These are phyloP conservation scores for Agrotis ipsilon DNA, from an alignment of 2,888 invertebrate species.

Conservation along the genomic window DNA sequence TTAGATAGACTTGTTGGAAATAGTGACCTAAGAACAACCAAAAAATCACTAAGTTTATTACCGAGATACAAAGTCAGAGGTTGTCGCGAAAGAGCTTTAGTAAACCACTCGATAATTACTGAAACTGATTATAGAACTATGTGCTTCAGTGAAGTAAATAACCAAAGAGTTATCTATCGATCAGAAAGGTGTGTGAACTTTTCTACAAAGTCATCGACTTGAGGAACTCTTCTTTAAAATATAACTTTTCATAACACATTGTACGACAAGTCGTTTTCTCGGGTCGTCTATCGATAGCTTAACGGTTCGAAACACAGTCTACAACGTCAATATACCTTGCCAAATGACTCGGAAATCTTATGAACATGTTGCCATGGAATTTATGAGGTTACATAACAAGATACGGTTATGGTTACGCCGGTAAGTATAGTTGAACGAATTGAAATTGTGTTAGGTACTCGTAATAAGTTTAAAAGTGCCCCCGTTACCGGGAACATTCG, in stretches of 20 bases:
- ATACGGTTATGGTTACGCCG: constrained; percentile 31
- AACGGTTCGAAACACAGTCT: constrained; percentile 51
- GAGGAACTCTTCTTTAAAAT: not conserved
- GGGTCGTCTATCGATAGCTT: constrained; percentile 40
- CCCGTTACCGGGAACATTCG: too few species aligned
- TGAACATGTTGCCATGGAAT: constrained; percentile 57
- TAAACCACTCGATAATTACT: not conserved
- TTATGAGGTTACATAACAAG: constrained; percentile 46
- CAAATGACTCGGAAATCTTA: constrained; percentile 61
- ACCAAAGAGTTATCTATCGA: too few species aligned
- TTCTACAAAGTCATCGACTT: not conserved
- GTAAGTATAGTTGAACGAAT: not conserved
- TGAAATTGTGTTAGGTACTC: too few species aligned
- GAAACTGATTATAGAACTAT: not conserved
- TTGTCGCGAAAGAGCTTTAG: not conserved
- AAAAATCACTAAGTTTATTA: too few species aligned
- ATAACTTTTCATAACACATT: constrained; percentile 3
- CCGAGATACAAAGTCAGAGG: not conserved
- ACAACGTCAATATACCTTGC: constrained; percentile 44
- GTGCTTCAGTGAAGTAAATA: not conserved
- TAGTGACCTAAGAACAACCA: too few species aligned
- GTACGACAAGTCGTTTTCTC: not conserved
- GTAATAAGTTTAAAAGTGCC: too few species aligned
- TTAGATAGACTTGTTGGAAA: too few species aligned
- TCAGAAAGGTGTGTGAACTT: not conserved